Base-by-base conservation (phyloP, 2,113 vertebrate genomes). In the Podocnemis expansa region DNA sequence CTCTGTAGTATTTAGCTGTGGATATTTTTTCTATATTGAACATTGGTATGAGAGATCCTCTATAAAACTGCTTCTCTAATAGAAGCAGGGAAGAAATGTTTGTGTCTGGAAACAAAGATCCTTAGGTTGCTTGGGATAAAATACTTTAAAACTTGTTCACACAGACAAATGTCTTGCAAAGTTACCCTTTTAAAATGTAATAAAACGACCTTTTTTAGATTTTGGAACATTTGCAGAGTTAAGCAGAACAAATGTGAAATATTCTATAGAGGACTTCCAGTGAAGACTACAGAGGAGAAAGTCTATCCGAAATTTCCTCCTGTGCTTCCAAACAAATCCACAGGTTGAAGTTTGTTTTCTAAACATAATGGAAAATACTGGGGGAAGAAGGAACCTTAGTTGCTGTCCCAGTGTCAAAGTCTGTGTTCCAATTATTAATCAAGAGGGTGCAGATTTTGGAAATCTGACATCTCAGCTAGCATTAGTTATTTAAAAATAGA, bases 11-110 rank as follows among this genome's bases (percentile, higher is more conserved):
- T 76, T 76, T 76, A 76, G 73, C 73, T 29, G 5, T 93, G 6
- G 4, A 84, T 8, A 58, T 73, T 87, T 81, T 70, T 52, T 19
- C 47, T 51, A 2, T 43, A 19, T 43, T 14, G 31, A 0, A 0
- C 54, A 82, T 78, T 89, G 54, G 0, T 0, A 3, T 80, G 19
- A 0, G 0, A 60, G 31, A 25, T 52, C 14, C n/a, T n/a, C n/a
- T n/a, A n/a, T n/a, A n/a, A n/a, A n/a, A n/a, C n/a, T n/a, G n/a
- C n/a, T n/a, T n/a, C n/a, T 17, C 4, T n/a, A 79, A 47, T 24
- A 79, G 16, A 92, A 78, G 54, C 58, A 81, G 11, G 27, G 56
- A 14, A 67, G 29, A 67, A 24, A n/a, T n/a, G 29, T 45, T 88
- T 25, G 1, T 89, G 1, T 81, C n/a, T 31, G 54, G 3, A 54